These are phyloP conservation scores for Haliclona indistincta DNA, from an alignment of 37 sponge, comb jelly and placozoan species.

Conservation along the genomic window DNA sequence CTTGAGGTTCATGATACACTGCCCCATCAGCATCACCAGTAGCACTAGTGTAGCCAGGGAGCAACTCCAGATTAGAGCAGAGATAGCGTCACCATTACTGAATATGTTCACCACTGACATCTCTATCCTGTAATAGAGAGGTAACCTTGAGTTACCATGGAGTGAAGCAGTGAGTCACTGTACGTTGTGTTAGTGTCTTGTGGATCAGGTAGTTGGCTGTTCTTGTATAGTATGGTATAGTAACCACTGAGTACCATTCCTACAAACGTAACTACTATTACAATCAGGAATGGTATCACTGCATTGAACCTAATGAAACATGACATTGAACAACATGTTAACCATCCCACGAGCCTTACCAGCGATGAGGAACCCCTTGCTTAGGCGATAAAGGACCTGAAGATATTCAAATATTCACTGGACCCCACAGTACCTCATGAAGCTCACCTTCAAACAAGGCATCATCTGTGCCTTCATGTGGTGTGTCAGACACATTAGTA, in stretches of 20 bases:
- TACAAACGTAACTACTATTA: constrained; percentile 19
- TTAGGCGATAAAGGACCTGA: constrained; percentile 50
- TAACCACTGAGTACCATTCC: constrained; percentile 55
- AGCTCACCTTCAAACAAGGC: too few relatives aligned
- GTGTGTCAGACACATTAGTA: too few relatives aligned
- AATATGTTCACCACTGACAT: constrained; percentile 44
- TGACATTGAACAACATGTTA: not conserved
- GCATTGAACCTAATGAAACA: constrained; percentile 49
- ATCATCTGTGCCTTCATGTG: too few relatives aligned
- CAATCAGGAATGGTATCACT: constrained; percentile 32
- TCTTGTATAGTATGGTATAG: too few relatives aligned
- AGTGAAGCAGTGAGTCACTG: too few relatives aligned
- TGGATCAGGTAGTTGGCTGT: too few relatives aligned
- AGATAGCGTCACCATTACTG: constrained; percentile 21
- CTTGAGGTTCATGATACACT: constrained; percentile 22
- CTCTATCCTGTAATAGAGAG: too few relatives aligned
- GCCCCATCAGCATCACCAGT: constrained; percentile 23
- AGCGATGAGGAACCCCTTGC: constrained; percentile 41
- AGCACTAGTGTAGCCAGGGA: constrained; percentile 18
- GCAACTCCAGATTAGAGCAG: constrained; percentile 45
- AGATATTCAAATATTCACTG: not conserved
- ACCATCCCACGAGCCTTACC: too few relatives aligned
- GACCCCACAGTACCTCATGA: too few relatives aligned
- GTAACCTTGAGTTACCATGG: too few relatives aligned
- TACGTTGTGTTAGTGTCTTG: too few relatives aligned